Evolutionary conservation across 1,140 invertebrate genomes (phyloP), one percentile per base, ranked within the genome.

Genomic region (Zaprionus taronus): DNA sequence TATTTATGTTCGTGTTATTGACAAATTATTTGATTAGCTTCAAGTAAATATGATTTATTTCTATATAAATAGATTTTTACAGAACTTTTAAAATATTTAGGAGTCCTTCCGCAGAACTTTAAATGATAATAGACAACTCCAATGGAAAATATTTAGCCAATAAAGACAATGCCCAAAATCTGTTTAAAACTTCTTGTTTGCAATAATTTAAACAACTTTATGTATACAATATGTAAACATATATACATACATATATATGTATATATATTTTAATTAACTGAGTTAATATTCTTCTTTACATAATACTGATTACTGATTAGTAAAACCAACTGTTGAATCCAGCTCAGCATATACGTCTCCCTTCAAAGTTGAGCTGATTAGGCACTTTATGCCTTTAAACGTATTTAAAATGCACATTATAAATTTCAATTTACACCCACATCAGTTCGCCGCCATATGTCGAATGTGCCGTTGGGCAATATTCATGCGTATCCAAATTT

Each of bases 21-120:
- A 56, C 83, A 83, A 84, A 87, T 89, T 66, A 81, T 89, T 70
- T 71, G 64, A 72, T 69, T 81, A 73, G 51, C 57, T 56, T 14
- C 55, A 61, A 70, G 38, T 11, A 69, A 65, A 66, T 72, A 31
- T 6, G 22, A 74, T 44, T 47, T 69, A 5, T 47, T 17, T 17
- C 7, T 17, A 47, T 47, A 47, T 17, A 47, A 47, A 47, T 17
- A 47, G n/a, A 17, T 17, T 17, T 47, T 41, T n/a, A 0, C 9
- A 9, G 31, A 11, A 34, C 9, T 34, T 6, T 41, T 2, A 7
- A n/a, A 15, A 6, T 15, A 0, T n/a, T 3, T 3, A 31, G 0
- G 31, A 41, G n/a, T 17, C 11, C 6, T 44, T 44, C 7, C n/a
- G 41, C 6, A 9, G 41, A 44, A 47, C n/a, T 2, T 6, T 17